These are phyloP conservation scores for Oplegnathus fasciatus DNA, from an alignment of 2,113 vertebrate species.

Conservation along the genomic window DNA sequence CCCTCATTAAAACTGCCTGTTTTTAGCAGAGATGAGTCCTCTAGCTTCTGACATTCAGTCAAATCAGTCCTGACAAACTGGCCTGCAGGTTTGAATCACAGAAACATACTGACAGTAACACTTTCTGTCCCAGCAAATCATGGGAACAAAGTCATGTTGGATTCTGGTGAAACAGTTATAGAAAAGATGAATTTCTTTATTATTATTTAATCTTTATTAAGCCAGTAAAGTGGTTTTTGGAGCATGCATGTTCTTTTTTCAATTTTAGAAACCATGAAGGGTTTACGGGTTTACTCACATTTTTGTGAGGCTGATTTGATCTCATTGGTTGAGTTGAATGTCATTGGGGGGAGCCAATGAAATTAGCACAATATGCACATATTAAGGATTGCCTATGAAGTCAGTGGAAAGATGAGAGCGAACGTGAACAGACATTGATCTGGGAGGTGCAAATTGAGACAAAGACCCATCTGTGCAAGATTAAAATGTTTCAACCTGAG, in stretches of 20 bases:
- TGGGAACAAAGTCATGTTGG: neutral
- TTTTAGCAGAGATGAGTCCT: constrained; percentile 32
- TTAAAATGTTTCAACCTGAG: too few relatives aligned
- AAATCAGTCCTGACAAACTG: constrained; percentile 31
- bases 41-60: constrained; percentile 9
- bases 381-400: neutral
- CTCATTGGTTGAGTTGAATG: neutral
- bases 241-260: neutral
- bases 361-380: too few relatives aligned
- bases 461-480: too few relatives aligned
- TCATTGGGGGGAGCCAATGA: neutral
- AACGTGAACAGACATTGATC: too few relatives aligned
- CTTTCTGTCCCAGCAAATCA: neutral
- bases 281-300: neutral
- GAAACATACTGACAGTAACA: neutral
- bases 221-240: neutral
- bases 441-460: too few relatives aligned
- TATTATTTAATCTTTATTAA: neutral
- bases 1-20: constrained; percentile 36
- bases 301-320: neutral
- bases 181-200: neutral
- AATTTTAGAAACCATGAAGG: neutral
- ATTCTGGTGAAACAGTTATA: neutral
- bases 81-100: constrained; percentile 4
- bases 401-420: too few relatives aligned